phyloP scores from a whole-genome alignment of 2,113 vertebrate species.

The Recurvirostra avosetta region DNA sequence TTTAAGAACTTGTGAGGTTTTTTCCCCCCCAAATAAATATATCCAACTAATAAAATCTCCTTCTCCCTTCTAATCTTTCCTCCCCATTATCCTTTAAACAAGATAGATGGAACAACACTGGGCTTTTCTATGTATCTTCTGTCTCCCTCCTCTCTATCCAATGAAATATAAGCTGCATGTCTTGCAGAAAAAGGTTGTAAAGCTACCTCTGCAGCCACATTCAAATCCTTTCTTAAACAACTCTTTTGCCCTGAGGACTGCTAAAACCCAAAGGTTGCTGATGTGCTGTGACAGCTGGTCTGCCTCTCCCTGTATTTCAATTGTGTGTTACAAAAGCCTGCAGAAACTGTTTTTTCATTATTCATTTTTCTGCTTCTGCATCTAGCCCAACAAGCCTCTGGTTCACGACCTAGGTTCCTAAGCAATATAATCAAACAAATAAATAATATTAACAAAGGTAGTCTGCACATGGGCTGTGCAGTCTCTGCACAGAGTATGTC shows the following conservation, averaged over 20 bases:
- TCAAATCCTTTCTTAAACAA: neutral
- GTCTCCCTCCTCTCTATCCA: neutral
- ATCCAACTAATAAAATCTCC: neutral
- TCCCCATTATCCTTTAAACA: neutral
- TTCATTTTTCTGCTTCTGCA: neutral
- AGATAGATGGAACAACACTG: neutral
- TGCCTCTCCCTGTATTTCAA: neutral
- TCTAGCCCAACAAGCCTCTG: neutral
- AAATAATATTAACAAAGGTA: neutral
- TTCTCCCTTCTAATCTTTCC: neutral
- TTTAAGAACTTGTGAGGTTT: neutral
- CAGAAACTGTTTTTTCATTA: neutral
- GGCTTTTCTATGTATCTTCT: neutral
- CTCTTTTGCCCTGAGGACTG: neutral
- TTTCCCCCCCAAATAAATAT: neutral
- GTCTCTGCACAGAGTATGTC: rapidly evolving
- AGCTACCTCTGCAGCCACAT: neutral
- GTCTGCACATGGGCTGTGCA: neutral
- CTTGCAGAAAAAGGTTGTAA: neutral
- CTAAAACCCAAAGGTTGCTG: neutral
- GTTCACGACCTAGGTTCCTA: neutral
- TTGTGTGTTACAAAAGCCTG: neutral
- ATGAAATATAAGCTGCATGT: neutral
- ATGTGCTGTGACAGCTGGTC: neutral
- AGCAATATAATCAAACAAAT: neutral